Base-by-base conservation (phyloP, 2,113 vertebrate genomes). In the Epinephelus moara region DNA sequence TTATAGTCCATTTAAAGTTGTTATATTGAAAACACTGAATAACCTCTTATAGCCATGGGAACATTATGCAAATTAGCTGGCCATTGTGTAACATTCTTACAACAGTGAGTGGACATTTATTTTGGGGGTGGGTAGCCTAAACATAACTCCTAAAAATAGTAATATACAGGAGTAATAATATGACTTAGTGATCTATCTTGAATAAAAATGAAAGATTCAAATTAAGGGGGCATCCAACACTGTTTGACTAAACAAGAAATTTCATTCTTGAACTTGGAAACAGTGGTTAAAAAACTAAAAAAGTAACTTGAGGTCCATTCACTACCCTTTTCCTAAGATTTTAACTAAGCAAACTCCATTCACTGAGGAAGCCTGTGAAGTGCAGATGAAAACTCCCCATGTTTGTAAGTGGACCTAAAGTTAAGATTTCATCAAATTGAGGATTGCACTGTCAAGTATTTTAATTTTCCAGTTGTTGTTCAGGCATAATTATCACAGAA, bases 11-110 rank as follows among this genome's bases (percentile, higher is more conserved):
- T 60, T 52, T 61, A 27, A 62, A 79, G n/a, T 1, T 37, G 2
- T 13, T 37, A 21, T 40, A 27, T 25, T 40, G 27, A 30, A 56
- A 53, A 30, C 27, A 15, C 18, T 30, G 2, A 42, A 63, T 47
- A 59, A 59, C 23, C 4, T 50, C 3, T 17, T 18, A 13, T 17
- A 14, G 14, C 7, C 63, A 47, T 67, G 15, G n/a, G 40, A 50
- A 40, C 17, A 37, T 42, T 52, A 27, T 77, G 25, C 0, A 30
- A n/a, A 70, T 78, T 23, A 3, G 23, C 5, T 8, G 27, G 45
- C 50, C 49, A 70, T 23, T 70, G 64, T 55, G 37, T 76, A 47
- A 21, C 67, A 57, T 76, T 50, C 19, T 18, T 37, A 25, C 6
- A 21, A 19, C 2, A 52, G 2, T 67, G 62, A 74, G 49, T 40